A percentile compares a stretch with the other conserved stretches of the same genome.
These are phyloP conservation scores for Pecten maximus DNA, from an alignment of 2,888 invertebrate genomes.

Conservation along the genomic window DNA sequence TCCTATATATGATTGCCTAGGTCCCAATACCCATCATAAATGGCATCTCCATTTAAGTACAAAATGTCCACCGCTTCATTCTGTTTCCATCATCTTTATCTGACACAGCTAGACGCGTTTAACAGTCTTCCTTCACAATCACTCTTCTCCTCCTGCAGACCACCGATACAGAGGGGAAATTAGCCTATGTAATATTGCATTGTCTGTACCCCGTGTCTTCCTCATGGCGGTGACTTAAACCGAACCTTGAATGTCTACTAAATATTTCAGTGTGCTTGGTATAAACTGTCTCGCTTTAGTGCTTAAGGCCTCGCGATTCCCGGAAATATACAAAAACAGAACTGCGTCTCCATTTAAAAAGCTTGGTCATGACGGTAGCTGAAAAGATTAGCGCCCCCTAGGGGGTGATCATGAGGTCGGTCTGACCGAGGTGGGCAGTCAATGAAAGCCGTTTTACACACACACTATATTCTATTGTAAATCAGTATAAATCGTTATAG, in stretches of 20 bases:
- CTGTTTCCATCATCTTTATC: too few species aligned
- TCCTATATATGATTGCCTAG: too few species aligned
- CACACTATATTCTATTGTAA: background rate
- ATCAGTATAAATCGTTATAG: background rate
- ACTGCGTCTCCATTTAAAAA: background rate
- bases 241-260: background rate
- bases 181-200: background rate
- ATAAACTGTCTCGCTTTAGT: background rate
- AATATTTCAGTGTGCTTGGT: background rate
- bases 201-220: background rate
- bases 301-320: background rate
- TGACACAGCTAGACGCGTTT: too few species aligned
- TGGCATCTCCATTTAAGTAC: background rate
- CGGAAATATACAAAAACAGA: background rate
- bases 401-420: background rate
- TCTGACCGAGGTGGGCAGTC: background rate
- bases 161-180: background rate
- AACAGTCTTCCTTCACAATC: too few species aligned
- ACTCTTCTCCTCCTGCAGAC: background rate
- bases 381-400: slow-evolving; percentile 20
- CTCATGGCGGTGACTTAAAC: background rate
- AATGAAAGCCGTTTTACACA: background rate
- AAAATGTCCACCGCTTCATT: background rate
- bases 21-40: background rate
- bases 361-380: background rate